Conservation (phyloP, 2,888 invertebrate species). For the Ornithoptera alexandrae region DNA sequence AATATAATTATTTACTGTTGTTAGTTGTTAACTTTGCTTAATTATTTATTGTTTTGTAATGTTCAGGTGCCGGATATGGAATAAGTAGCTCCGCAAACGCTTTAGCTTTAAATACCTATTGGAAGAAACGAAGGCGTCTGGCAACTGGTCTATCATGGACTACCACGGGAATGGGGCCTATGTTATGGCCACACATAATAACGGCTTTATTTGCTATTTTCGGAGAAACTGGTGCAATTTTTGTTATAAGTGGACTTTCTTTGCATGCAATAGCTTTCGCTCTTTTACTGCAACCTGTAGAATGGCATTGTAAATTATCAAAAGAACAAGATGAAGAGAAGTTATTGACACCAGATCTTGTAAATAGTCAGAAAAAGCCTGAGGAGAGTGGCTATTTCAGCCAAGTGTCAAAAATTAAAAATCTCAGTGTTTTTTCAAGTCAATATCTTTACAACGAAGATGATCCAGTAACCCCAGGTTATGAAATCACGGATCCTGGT, state of each 20-base stretch:
- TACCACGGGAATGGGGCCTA: conserved; percentile 85
- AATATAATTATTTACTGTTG: not conserved
- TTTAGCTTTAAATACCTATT: conserved; percentile 86
- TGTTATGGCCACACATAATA: conserved; percentile 85
- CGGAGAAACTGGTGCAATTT: conserved; percentile 83
- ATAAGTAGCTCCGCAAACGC: conserved; percentile 85
- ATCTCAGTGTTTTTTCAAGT: conserved; percentile 78
- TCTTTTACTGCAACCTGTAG: conserved; percentile 85
- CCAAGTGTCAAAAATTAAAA: conserved; percentile 64
- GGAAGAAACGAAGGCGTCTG: conserved; percentile 83
- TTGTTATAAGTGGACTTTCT: conserved; percentile 84
- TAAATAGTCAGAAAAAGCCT: conserved; percentile 44
- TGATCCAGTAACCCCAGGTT: conserved; percentile 81
- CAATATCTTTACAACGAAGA: conserved; percentile 84
- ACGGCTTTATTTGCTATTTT: conserved; percentile 81
- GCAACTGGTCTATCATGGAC: conserved; percentile 87
- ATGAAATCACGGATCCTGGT: conserved; percentile 83
- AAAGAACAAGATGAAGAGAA: conserved; percentile 52
- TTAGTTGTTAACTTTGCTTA: not conserved
- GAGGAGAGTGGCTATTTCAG: conserved; percentile 68
- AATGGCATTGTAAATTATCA: conserved; percentile 83
- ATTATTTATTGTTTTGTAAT: conserved; percentile 16
- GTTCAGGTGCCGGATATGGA: conserved; percentile 82
- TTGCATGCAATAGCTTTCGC: conserved; percentile 84
- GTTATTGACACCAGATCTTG: conserved; percentile 40